Percentiles rank a stretch among this genome's conserved stretches.
phyloP scores from a whole-genome alignment of 2,797 vertebrate genomes.

The Harpagifer antarcticus region DNA sequence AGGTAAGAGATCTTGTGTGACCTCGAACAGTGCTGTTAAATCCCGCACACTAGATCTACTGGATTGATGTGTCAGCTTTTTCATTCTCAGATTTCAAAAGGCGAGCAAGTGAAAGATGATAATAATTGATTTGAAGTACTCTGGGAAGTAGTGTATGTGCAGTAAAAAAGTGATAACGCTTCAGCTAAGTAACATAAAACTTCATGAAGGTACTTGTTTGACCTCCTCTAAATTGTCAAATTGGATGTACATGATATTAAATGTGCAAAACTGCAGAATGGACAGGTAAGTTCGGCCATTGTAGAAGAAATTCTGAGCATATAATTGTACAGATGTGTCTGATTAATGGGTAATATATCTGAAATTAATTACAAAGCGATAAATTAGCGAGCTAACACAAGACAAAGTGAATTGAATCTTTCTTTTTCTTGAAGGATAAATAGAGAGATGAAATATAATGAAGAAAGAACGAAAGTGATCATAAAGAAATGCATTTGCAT shows the following conservation, averaged over 20 bases:
- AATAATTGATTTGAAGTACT: conserved; percentile 23
- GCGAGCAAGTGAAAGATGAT: neutral
- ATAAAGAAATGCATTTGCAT: conserved; percentile 88
- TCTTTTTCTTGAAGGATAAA: conserved; percentile 81
- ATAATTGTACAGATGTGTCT: conserved; percentile 72
- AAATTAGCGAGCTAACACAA: conserved; percentile 74
- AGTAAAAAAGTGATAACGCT: conserved; percentile 19
- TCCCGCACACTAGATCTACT: neutral
- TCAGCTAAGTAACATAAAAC: conserved; percentile 25
- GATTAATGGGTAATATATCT: conserved; percentile 79
- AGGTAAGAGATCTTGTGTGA: neutral
- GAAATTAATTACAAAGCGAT: conserved; percentile 81
- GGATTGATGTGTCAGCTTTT: conserved; percentile 6
- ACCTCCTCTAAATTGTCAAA: conserved; percentile 49
- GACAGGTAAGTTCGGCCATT: conserved; percentile 39
- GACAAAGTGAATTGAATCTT: conserved; percentile 77
- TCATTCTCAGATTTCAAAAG: neutral
- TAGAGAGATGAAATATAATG: conserved; percentile 85
- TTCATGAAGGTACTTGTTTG: conserved; percentile 50
- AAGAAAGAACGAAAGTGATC: conserved; percentile 78
- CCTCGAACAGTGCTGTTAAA: neutral
- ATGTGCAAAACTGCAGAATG: conserved; percentile 3
- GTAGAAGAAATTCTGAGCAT: conserved; percentile 36
- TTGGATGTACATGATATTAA: conserved; percentile 33
- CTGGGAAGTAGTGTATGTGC: neutral